phyloP scores from a whole-genome alignment of 1,140 invertebrate genomes.

The Drosophila sproati region DNA sequence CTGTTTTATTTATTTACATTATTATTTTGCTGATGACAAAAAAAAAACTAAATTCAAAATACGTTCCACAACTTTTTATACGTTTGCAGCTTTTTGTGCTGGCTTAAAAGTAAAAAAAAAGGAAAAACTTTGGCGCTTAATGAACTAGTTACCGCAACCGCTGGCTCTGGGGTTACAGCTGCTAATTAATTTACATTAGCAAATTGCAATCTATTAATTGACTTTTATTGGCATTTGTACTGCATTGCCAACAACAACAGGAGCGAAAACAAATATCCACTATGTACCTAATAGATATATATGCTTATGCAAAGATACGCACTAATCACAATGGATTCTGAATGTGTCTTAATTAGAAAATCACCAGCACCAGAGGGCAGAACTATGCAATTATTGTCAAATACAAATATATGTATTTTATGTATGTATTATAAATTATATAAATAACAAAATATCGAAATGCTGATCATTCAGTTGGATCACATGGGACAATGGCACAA shows the following conservation, averaged over 20 bases:
- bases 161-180: conserved; percentile 46
- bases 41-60: conserved; percentile 59
- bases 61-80: conserved; percentile 48
- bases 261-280: conserved; percentile 20
- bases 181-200: conserved; percentile 73
- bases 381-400: neutral
- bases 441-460: neutral
- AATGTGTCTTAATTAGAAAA: conserved; percentile 49
- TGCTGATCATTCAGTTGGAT: neutral
- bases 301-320: conserved; percentile 47
- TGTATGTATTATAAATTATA: too few relatives aligned
- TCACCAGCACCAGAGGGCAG: neutral
- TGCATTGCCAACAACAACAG: conserved; percentile 22
- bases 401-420: neutral
- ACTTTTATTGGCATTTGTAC: conserved; percentile 55
- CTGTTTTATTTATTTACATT: conserved; percentile 17
- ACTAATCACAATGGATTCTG: conserved; percentile 59
- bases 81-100: conserved; percentile 42
- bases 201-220: conserved; percentile 64
- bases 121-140: conserved; percentile 53
- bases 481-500: too few relatives aligned
- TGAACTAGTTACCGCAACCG: conserved; percentile 60
- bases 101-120: conserved; percentile 23
- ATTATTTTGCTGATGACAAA: conserved; percentile 12
- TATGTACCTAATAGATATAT: conserved; percentile 26